phyloP scores from a whole-genome alignment of 2,888 invertebrate species.

The Coelopa pilipes region DNA sequence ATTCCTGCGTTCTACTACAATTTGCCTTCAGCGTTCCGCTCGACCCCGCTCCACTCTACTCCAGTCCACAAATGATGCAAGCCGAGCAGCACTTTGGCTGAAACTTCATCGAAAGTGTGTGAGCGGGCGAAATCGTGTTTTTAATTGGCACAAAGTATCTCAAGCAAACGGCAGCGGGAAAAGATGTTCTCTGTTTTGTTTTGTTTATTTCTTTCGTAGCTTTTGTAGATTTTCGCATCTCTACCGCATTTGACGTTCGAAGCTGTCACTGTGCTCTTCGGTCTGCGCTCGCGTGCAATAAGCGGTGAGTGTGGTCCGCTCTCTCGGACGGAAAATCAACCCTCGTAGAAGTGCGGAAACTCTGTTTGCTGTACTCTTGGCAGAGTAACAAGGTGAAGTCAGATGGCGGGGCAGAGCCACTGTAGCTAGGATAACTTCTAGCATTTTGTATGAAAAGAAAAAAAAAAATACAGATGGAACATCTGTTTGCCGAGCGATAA shows the following conservation, averaged over 20 bases:
- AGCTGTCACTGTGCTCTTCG: constrained; percentile 15
- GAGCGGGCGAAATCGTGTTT: constrained; percentile 17
- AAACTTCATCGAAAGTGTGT: constrained; percentile 10
- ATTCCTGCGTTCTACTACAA: constrained; percentile 6
- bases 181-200: constrained; percentile 29
- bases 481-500: neutral
- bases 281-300: neutral
- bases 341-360: neutral
- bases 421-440: too few species aligned
- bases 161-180: constrained; percentile 23
- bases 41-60: neutral
- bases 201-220: constrained; percentile 31
- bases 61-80: neutral
- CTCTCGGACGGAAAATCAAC: constrained; percentile 23
- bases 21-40: neutral
- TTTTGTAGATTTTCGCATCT: constrained; percentile 20
- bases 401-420: too few species aligned
- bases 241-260: constrained; percentile 25
- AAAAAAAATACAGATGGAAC: too few species aligned
- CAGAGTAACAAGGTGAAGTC: neutral
- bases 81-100: neutral
- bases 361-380: neutral
- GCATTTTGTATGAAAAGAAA: too few species aligned
- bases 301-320: neutral
- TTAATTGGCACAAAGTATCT: constrained; percentile 20